Conservation (phyloP, 2,113 vertebrate genomes). For the Seriola quinqueradiata region DNA sequence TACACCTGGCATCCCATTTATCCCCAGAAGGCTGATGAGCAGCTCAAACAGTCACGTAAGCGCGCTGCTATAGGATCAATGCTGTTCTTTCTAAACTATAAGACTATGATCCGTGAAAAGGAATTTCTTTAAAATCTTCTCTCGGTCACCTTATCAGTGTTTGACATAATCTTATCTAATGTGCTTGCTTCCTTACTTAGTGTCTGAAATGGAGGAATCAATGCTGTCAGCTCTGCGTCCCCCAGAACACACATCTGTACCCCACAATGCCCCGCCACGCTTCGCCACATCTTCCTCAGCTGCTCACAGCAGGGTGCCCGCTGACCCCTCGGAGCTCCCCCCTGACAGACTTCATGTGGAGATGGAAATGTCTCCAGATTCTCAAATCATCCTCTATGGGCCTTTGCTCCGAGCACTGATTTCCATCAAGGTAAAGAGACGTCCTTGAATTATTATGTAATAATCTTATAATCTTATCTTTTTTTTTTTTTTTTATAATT, state of each 20-base stretch:
- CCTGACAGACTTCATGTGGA: slow-evolving; percentile 95
- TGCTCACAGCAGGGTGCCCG: slow-evolving; percentile 75
- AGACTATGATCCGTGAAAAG: neutral
- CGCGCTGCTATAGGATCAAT: neutral
- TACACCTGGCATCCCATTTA: slow-evolving; percentile 99
- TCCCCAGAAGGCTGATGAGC: slow-evolving; percentile 96
- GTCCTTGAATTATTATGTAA: neutral
- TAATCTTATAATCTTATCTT: neutral
- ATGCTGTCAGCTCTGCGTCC: slow-evolving; percentile 93
- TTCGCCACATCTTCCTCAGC: slow-evolving; percentile 66
- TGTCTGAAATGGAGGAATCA: slow-evolving; percentile 96
- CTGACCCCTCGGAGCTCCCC: slow-evolving; percentile 94
- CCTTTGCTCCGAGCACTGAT: slow-evolving; percentile 93
- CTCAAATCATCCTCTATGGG: slow-evolving; percentile 95
- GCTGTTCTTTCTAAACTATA: neutral
- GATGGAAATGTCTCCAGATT: slow-evolving; percentile 95
- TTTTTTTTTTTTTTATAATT: no score
- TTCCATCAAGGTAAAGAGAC: slow-evolving; percentile 90
- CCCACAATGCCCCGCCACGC: slow-evolving; percentile 79
- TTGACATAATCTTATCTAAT: neutral
- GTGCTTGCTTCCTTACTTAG: slow-evolving; percentile 72
- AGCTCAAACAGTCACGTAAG: slow-evolving; percentile 96
- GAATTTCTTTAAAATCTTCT: neutral
- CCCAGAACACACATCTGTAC: slow-evolving; percentile 84
- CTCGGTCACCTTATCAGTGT: neutral